These are phyloP conservation scores for Rhineura floridana DNA, from an alignment of 2,113 vertebrate genomes.

Conservation along the genomic window DNA sequence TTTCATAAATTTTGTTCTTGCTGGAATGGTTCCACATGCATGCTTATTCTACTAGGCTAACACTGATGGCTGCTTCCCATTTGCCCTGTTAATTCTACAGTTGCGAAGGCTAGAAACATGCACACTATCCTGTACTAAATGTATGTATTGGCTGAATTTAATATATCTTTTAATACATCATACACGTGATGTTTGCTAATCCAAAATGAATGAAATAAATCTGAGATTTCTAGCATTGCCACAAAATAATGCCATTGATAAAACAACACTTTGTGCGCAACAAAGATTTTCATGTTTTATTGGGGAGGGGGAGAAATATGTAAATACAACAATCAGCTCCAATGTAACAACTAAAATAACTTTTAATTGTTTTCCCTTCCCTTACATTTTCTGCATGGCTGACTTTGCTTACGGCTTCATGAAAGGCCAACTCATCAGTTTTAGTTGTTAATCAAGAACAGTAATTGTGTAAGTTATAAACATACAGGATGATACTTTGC, in stretches of 20 bases:
- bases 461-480: constrained; percentile 76
- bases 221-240: background rate
- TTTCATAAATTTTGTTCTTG: background rate
- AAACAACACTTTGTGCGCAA: background rate
- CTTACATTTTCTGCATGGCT: constrained; percentile 82
- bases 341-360: constrained; percentile 76
- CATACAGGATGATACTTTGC: constrained; percentile 69
- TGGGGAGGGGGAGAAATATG: constrained; percentile 64
- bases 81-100: background rate
- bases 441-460: constrained; percentile 80
- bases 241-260: background rate
- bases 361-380: constrained; percentile 80
- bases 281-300: constrained; percentile 40
- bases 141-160: background rate
- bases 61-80: background rate
- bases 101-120: background rate
- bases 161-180: constrained; percentile 2
- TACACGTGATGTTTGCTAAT: background rate
- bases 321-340: constrained; percentile 63
- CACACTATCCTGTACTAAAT: background rate
- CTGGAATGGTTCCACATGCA: accelerated
- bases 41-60: background rate
- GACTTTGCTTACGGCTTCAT: constrained; percentile 67
- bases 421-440: constrained; percentile 81
- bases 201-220: background rate